phyloP scores from a whole-genome alignment of 2,113 vertebrate genomes.

The Marmota flaviventris region DNA sequence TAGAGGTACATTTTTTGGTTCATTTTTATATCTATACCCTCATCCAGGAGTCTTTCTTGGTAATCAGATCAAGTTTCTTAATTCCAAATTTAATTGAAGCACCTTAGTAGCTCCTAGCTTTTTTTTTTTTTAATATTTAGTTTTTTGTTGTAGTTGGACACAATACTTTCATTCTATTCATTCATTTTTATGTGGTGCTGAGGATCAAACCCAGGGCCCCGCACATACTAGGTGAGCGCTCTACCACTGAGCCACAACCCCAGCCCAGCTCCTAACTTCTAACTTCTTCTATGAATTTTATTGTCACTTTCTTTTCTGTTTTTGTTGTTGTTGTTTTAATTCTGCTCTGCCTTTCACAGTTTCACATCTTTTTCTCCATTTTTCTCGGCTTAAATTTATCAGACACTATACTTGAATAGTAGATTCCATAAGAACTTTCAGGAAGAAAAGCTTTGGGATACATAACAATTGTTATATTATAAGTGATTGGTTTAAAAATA shows the following conservation, averaged over 20 bases:
- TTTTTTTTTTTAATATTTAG: background rate
- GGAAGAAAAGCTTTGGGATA: constrained; percentile 27
- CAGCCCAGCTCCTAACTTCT: background rate
- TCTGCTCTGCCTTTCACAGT: background rate
- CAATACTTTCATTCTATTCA: too few species aligned
- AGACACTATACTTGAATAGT: constrained; percentile 9
- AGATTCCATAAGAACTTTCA: constrained; percentile 10
- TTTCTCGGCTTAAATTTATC: constrained; percentile 24
- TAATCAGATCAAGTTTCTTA: constrained; percentile 49
- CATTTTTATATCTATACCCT: background rate
- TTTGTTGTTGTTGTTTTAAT: background rate
- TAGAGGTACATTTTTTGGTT: background rate
- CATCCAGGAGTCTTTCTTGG: background rate
- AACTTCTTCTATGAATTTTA: background rate
- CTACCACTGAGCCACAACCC: too few species aligned
- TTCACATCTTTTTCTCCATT: constrained; percentile 6
- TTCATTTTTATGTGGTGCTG: too few species aligned
- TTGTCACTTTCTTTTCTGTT: background rate
- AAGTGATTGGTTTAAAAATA: constrained; percentile 30
- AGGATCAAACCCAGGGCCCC: too few species aligned
- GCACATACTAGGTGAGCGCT: too few species aligned
- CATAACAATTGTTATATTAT: background rate
- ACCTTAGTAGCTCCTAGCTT: background rate
- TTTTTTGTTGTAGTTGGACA: too few species aligned
- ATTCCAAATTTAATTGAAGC: background rate